Conservation (phyloP, 2,113 vertebrate genomes). For the Hemiscyllium ocellatum region DNA sequence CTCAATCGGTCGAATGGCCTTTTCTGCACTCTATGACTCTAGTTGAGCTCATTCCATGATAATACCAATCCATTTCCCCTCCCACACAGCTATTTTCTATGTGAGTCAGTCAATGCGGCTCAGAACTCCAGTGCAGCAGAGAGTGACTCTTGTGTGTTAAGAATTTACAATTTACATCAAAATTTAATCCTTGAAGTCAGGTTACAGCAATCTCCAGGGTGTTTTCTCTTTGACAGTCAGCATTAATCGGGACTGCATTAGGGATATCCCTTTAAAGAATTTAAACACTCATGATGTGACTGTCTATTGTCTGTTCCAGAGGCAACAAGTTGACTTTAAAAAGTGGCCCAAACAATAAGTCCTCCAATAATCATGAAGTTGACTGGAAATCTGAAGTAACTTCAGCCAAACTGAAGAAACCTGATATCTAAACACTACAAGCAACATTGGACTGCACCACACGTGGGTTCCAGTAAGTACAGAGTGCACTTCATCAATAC, state of each 20-base stretch:
- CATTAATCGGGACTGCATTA: neutral
- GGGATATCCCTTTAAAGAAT: neutral
- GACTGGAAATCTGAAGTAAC: neutral
- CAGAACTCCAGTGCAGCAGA: neutral
- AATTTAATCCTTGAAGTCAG: neutral
- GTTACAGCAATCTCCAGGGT: neutral
- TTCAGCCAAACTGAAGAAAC: neutral
- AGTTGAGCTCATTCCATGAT: neutral
- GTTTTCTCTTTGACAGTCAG: neutral
- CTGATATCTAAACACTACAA: no score
- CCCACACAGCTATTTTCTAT: neutral
- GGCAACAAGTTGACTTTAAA: neutral
- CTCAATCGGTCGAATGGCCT: no score
- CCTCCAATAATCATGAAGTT: neutral
- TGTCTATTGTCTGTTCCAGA: neutral
- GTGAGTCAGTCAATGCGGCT: neutral
- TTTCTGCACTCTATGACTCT: no score
- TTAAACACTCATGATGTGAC: neutral
- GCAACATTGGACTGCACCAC: neutral
- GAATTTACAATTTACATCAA: neutral
- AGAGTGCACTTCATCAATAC: neutral
- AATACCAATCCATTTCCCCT: neutral
- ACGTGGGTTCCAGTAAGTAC: neutral
- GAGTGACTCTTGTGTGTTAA: neutral
- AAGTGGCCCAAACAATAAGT: neutral